Evolutionary conservation across 2,888 invertebrate species (phyloP).

Genomic region (Brachyopa scutellaris): DNA sequence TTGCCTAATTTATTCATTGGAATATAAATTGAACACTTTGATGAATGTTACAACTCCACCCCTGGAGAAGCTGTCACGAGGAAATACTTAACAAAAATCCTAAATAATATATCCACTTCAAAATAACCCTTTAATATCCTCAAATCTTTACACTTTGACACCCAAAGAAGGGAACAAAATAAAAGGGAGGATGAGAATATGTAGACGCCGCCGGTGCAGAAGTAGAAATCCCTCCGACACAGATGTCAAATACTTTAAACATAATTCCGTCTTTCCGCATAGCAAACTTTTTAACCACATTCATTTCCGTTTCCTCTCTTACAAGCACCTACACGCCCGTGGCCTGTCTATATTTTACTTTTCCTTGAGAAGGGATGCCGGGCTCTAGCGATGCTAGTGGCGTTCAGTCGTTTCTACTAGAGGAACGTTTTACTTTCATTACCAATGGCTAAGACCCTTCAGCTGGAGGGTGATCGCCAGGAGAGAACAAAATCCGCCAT

Average conservation of each 20-base stretch:
- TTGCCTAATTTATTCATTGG: constrained; percentile 8
- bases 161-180: constrained; percentile 7
- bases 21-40: constrained; percentile 7
- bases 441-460: constrained; percentile 3
- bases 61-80: no score
- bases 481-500: constrained; percentile 20
- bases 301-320: constrained; percentile 30
- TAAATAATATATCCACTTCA: not conserved
- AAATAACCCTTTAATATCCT: constrained; percentile 42
- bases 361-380: no score
- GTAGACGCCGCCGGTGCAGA: no score
- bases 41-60: no score
- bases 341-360: no score
- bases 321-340: no score
- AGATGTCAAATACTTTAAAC: constrained; percentile 51
- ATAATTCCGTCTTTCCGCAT: constrained; percentile 31
- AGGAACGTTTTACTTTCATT: constrained; percentile 17
- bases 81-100: no score
- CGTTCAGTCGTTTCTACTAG: no score
- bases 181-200: no score
- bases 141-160: constrained; percentile 48
- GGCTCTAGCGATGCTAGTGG: no score
- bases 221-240: constrained; percentile 28
- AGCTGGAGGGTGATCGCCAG: not conserved
- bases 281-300: constrained; percentile 50